Percentiles rank a stretch among this genome's conserved stretches.
These are phyloP conservation scores for Hoplostethus atlanticus DNA, from an alignment of 2,797 vertebrate species.

Conservation along the genomic window DNA sequence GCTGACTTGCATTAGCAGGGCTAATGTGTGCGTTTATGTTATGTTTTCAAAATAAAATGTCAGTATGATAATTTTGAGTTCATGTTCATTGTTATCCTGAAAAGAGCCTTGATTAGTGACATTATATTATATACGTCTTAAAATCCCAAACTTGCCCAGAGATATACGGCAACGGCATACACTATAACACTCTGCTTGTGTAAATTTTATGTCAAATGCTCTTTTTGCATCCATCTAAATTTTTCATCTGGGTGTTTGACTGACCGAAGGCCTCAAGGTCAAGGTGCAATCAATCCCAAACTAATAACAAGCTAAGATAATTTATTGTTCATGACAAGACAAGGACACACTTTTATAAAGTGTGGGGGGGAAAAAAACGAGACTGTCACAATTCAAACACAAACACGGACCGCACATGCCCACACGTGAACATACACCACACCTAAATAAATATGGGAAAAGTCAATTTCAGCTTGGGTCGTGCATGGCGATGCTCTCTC, in stretches of 20 bases:
- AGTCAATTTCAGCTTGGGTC: slow-evolving; percentile 76
- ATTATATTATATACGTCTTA: not conserved
- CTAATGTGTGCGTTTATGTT: too few species aligned
- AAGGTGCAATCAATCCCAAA: slow-evolving; percentile 19
- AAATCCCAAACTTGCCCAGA: not conserved
- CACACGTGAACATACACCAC: slow-evolving; percentile 14
- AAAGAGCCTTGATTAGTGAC: not conserved
- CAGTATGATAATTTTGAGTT: too few species aligned
- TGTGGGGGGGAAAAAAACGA: slow-evolving; percentile 23
- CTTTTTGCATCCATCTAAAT: too few species aligned
- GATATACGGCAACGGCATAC: not conserved
- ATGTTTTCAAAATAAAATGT: too few species aligned
- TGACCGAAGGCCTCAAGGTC: too few species aligned
- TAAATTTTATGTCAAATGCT: slow-evolving; percentile 2
- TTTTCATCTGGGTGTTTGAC: slow-evolving; percentile 3
- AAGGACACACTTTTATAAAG: slow-evolving; percentile 20
- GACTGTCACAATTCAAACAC: slow-evolving; percentile 52
- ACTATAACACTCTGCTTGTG: not conserved
- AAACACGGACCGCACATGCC: slow-evolving; percentile 55
- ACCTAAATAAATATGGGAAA: slow-evolving; percentile 76
- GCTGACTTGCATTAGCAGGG: too few species aligned
- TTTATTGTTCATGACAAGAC: slow-evolving; percentile 6
- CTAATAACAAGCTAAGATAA: slow-evolving; percentile 19
- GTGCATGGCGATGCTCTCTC: slow-evolving; percentile 77
- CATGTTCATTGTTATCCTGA: not conserved